Base-by-base conservation (phyloP, 2,888 invertebrate species). In the Cerastis rubricosa region DNA sequence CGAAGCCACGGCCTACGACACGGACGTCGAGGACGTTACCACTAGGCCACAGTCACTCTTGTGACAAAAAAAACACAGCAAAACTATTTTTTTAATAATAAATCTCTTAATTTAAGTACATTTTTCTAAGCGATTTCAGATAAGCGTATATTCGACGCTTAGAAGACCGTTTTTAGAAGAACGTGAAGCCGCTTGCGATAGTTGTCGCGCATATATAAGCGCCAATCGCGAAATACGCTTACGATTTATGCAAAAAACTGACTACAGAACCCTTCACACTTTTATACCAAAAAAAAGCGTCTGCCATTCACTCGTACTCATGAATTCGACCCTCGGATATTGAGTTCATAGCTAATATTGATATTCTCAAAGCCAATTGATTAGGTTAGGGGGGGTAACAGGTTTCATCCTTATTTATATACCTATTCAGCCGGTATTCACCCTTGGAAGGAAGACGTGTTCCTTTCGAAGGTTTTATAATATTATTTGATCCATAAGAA, bases 271-370 rank as follows among this genome's bases (percentile, higher is more conserved):
- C 78, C 40, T 14, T 0, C 1, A 19, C 3, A 8, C 17, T 11
- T 78, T 74, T 59, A 54, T 6, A 22, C 2, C 11, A 54, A 66
- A 76, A 59, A 74, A 78, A 57, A 43, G 2, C 61, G 69, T 35
- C 77, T 65, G 63, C 61, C 66, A 64, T 78, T 74, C 69, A 71
- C 57, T 66, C 49, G 67, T 65, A 71, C 71, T 78, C 76, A 69
- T 85, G 83, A 80, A 80, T 78, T 74, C 67, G 49, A 69, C 66
- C 78, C 68, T 76, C 70, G 51, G 76, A 83, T 86, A 82, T 84
- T 79, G 78, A 78, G 74, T 81, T 76, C 85, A 80, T 78, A 63
- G 76, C 76, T 85, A 85, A 87, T 87, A 86, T 87, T 87, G 78
- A 86, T 87, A 83, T 80, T 85, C 74, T 82, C 63, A 70, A 80